A percentile compares a stretch with the other conserved stretches of the same genome.
These are phyloP conservation scores for Priocnemis perturbator DNA, from an alignment of 2,888 invertebrate genomes.

Conservation along the genomic window DNA sequence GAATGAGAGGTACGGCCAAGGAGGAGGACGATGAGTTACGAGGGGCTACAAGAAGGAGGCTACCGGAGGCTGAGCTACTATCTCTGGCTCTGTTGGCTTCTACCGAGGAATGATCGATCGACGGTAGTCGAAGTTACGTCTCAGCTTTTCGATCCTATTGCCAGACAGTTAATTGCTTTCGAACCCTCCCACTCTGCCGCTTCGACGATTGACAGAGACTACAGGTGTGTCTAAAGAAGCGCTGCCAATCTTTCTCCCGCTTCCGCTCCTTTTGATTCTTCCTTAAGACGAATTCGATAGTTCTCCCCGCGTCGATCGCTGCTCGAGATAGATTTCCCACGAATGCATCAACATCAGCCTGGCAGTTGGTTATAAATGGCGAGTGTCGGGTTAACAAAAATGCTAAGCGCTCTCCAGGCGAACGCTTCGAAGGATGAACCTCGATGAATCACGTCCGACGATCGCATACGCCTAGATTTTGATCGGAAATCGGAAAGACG, in stretches of 20 bases:
- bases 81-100: conserved; percentile 1
- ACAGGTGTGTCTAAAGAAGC: conserved; percentile 29
- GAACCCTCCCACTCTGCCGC: conserved; percentile 5
- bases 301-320: too few species aligned
- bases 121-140: conserved; percentile 30
- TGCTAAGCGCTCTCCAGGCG: too few species aligned
- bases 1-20: neutral
- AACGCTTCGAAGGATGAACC: neutral
- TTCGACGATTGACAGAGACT: conserved; percentile 12
- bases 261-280: neutral
- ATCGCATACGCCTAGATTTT: too few species aligned
- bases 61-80: conserved; percentile 12
- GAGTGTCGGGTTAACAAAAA: too few species aligned
- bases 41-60: conserved; percentile 16
- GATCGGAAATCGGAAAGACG: too few species aligned
- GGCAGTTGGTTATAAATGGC: too few species aligned
- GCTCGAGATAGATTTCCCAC: too few species aligned
- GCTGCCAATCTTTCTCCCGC: too few species aligned
- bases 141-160: conserved; percentile 36
- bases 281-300: neutral
- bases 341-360: too few species aligned
- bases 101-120: conserved; percentile 44
- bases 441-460: conserved; percentile 3
- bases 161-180: conserved; percentile 47
- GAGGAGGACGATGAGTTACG: conserved; percentile 14